Evolutionary conservation across 2,113 vertebrate species (phyloP), one percentile per base, ranked within the genome.

Genomic region (Ictidomys tridecemlineatus): DNA sequence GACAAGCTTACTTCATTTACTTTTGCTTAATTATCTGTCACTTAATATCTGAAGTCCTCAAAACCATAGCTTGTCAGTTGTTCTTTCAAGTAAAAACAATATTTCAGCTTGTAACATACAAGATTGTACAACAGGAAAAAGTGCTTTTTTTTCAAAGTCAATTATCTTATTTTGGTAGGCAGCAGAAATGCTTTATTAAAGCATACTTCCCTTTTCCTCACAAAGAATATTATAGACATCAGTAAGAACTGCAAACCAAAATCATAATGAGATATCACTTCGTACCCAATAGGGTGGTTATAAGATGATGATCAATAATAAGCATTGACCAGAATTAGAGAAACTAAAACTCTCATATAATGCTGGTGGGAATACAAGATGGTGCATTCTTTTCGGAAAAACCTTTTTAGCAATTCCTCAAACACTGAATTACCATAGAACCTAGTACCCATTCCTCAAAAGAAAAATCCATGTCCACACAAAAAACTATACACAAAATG

Each of bases 201-300:
- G 48, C 58, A 85, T 39, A 85, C 24, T 91, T 95, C 8, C 74
- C 67, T 77, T 82, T 94, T 72, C 42, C 28, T 85, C 63, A 89
- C 26, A 51, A 72, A 89, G 39, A 96, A 32, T 28, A 96, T 16
- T 94, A 89, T 90, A 94, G 48, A 74, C 39, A 96, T 26, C 53
- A 95, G 34, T 17, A 32, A 18, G 48, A 96, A 94, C n/a, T 42
- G 42, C 70, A 96, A 93, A 84, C 74, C 45, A 87, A 79, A 92
- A 89, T 39, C 28, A 85, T 13, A 65, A 32, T 42, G 51, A 90
- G 61, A 61, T 45, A 88, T 17, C 73, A 89, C 56, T 93, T 88
- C 28, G 83, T 13, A 91, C n/a, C 32, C 13, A 79, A 5, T 74
- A 88, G 3, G 16, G 89, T 42, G 8, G 30, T 45, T 85, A 65